Evolutionary conservation across 2,888 invertebrate species (phyloP), one percentile per base, ranked within the genome.

Genomic region (Pilophorus perplexus): DNA sequence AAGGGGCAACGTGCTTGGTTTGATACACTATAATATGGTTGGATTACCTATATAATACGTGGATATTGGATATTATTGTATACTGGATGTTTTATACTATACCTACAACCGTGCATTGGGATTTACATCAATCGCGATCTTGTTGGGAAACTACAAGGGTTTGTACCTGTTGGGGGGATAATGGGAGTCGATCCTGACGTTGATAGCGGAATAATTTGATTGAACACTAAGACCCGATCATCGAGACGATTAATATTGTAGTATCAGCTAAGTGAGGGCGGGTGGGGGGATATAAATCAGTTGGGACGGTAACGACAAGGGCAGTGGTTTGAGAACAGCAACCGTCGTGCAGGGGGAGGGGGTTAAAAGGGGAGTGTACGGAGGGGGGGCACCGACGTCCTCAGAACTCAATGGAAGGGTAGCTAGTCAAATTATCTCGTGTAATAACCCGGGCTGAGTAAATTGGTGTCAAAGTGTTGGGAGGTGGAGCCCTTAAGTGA

Each of bases 381-480:
- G 28, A 40, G 23, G 25, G 2, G 18, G 42, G 23, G 48, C n/a
- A n/a, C n/a, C n/a, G n/a, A n/a, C 6, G 22, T 22, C 20, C 20
- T 48, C 48, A 14, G 20, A 48, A 25, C 64, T 64, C 48, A 64
- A 64, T 64, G 50, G 50, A 64, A 50, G 48, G 64, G 64, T 22
- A 33, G 33, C 60, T 50, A 50, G 50, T 64, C 64, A 64, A 64
- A 64, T 64, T 64, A 64, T 64, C 64, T 50, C 18, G n/a, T 33
- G 64, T 64, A 64, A 64, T 64, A 64, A 64, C 64, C 64, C 22
- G 20, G 50, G 64, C 64, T 48, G 50, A 38, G 64, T 64, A 64
- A 64, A 64, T 64, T 64, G 64, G 64, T 64, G 50, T 64, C 64
- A 64, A 64, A 64, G 64, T 37, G 64, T 64, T 64, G 50, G 42